Base-by-base conservation (phyloP, 1,140 invertebrate species). In the Magallana angulata region DNA sequence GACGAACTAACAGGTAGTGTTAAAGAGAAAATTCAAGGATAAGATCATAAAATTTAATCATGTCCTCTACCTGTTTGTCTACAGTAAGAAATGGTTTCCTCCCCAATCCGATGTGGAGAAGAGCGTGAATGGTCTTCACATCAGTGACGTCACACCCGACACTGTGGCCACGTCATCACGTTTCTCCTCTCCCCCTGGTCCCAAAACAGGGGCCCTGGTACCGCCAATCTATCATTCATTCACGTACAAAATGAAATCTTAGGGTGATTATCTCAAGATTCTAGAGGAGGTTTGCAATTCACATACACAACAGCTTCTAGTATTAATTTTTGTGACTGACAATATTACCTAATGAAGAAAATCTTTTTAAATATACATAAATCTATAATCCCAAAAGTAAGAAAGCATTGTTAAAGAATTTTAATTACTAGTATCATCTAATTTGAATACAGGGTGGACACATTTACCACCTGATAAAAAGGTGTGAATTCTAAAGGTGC, bases 401-500 rank as follows among this genome's bases (percentile, higher is more conserved):
- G 36, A 36, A 36, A 36, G 36, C 1, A 36, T 1, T 36, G 36
- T 36, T 36, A 36, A 36, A 36, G 36, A 36, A 36, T 36, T 36
- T 36, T 1, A 36, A 3, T 1, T 36, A 36, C 36, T 8, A 18
- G 11, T 80, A 24, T 48, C 59, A 57, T 82, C 64, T 59, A 9
- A 62, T 24, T 58, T 84, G 18, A 30, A 81, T 57, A 57, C 81
- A 93, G 93, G 92, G 91, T 48, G 94, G 94, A 8, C 91, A 92
- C 30, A 89, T 93, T 12, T 99, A 99, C 95, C 1, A 90, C 83
- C 89, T 90, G 56, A 71, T 85, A 86, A 59, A 90, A 6, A n/a
- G 48, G 85, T 87, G 36, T 36, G 36, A 36, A 36, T 36, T 36
- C 4, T 36, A 36, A 36, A 36, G 36, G 36, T 36, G 36, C 36